phyloP scores from a whole-genome alignment of 2,888 invertebrate genomes.

The Polylopha cassiicola region DNA sequence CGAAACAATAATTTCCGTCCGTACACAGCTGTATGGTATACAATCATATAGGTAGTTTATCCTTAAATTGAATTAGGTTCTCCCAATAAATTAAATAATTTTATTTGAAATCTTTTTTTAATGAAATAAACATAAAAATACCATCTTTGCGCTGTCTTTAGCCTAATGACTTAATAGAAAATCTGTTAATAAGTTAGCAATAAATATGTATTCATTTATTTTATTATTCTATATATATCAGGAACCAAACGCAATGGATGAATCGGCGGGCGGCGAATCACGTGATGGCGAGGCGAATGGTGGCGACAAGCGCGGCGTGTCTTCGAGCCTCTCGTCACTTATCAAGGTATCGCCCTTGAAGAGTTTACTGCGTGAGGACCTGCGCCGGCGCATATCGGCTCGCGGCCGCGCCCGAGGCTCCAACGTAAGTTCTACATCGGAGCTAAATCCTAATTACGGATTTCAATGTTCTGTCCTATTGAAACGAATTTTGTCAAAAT shows the following conservation, averaged over 20 bases:
- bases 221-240: constrained; percentile 28
- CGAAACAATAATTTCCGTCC: too few species aligned
- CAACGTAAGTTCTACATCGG: constrained; percentile 49
- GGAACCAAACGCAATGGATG: constrained; percentile 59
- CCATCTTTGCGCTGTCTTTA: too few species aligned
- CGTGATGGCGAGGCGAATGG: constrained; percentile 58
- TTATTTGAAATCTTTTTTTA: too few species aligned
- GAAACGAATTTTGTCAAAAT: neutral
- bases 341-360: constrained; percentile 91
- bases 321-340: constrained; percentile 84
- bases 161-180: too few species aligned
- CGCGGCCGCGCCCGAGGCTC: constrained; percentile 78
- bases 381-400: constrained; percentile 87
- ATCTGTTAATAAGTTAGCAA: neutral
- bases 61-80: too few species aligned
- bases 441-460: neutral
- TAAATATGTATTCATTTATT: neutral
- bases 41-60: too few species aligned
- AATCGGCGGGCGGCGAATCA: constrained; percentile 44
- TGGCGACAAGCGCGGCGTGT: constrained; percentile 68
- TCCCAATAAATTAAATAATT: too few species aligned
- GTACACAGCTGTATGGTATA: too few species aligned
- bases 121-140: too few species aligned
- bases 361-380: constrained; percentile 88
- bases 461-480: neutral